Conservation (phyloP, 1,140 invertebrate species). For the Glossosoma conforme region DNA sequence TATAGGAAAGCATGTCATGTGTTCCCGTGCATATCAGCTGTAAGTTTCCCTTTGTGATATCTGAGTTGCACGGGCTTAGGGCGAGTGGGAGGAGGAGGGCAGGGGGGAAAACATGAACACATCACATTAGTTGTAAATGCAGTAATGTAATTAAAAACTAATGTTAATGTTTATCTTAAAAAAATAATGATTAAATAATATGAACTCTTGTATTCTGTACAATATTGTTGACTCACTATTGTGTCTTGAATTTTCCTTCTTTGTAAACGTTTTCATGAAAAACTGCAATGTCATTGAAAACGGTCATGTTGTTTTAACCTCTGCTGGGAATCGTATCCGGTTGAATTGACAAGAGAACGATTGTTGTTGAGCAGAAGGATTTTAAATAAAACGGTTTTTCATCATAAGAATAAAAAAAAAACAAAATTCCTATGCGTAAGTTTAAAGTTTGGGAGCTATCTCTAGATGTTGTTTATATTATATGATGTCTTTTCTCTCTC, state of each 20-base stretch:
- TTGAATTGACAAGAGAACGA: neutral
- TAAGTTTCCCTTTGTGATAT: slow-evolving; percentile 6
- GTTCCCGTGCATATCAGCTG: neutral
- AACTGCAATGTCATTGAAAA: slow-evolving; percentile 6
- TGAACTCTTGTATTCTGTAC: slow-evolving; percentile 21
- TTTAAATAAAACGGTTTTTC: slow-evolving; percentile 17
- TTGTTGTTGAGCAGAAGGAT: no score
- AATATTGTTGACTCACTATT: slow-evolving; percentile 21
- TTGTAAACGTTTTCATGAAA: slow-evolving; percentile 6
- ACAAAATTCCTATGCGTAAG: slow-evolving; percentile 15
- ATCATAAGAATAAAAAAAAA: slow-evolving; percentile 7
- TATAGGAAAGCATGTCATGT: no score
- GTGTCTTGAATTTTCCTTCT: slow-evolving; percentile 23
- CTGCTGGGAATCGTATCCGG: neutral
- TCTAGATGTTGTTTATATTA: slow-evolving; percentile 31
- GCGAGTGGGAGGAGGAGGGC: neutral
- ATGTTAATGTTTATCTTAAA: slow-evolving; percentile 23
- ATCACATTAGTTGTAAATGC: slow-evolving; percentile 26
- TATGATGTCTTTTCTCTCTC: slow-evolving; percentile 26
- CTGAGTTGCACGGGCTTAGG: slow-evolving; percentile 9
- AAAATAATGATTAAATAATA: slow-evolving; percentile 4
- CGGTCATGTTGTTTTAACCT: no score
- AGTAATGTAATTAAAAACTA: slow-evolving; percentile 6
- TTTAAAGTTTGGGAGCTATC: slow-evolving; percentile 25
- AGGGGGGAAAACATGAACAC: slow-evolving; percentile 12